A percentile compares a stretch with the other conserved stretches of the same genome.
Conservation (phyloP, 53 echinoderm and acorn worm species). For the Henricia sp. region DNA sequence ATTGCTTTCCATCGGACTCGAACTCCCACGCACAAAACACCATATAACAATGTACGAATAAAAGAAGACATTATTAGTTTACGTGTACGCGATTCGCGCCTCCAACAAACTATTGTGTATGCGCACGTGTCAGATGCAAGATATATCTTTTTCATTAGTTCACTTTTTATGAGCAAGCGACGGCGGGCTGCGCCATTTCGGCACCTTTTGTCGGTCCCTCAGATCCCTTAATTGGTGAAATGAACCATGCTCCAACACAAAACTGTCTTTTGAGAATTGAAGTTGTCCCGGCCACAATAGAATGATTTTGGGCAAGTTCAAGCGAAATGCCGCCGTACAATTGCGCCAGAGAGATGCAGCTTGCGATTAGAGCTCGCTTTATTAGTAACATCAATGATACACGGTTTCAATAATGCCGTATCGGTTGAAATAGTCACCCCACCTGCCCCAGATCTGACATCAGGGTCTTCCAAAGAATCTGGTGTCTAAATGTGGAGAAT, state of each 20-base stretch:
- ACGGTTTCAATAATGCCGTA: too few species aligned
- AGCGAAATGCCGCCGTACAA: too few species aligned
- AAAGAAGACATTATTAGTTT: slow-evolving; percentile 59
- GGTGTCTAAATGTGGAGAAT: too few species aligned
- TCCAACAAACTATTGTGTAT: slow-evolving; percentile 11
- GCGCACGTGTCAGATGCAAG: slow-evolving; percentile 57
- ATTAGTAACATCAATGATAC: not conserved
- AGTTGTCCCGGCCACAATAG: slow-evolving; percentile 39
- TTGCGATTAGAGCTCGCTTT: not conserved
- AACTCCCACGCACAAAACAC: not conserved
- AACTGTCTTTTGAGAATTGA: slow-evolving; percentile 22
- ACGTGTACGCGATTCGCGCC: not conserved
- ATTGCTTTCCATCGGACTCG: slow-evolving; percentile 1
- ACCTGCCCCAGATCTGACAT: too few species aligned
- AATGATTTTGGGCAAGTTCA: slow-evolving; percentile 20
- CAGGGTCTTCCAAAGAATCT: too few species aligned
- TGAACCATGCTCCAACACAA: slow-evolving; percentile 41
- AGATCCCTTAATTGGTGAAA: slow-evolving; percentile 47
- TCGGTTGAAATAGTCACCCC: too few species aligned
- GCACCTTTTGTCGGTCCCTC: slow-evolving; percentile 46
- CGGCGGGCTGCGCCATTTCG: slow-evolving; percentile 20
- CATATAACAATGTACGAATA: slow-evolving; percentile 58
- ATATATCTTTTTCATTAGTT: slow-evolving; percentile 54
- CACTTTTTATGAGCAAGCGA: slow-evolving; percentile 9
- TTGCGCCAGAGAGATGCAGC: not conserved